Conservation (phyloP, 2,113 vertebrate genomes). For the Condylura cristata region DNA sequence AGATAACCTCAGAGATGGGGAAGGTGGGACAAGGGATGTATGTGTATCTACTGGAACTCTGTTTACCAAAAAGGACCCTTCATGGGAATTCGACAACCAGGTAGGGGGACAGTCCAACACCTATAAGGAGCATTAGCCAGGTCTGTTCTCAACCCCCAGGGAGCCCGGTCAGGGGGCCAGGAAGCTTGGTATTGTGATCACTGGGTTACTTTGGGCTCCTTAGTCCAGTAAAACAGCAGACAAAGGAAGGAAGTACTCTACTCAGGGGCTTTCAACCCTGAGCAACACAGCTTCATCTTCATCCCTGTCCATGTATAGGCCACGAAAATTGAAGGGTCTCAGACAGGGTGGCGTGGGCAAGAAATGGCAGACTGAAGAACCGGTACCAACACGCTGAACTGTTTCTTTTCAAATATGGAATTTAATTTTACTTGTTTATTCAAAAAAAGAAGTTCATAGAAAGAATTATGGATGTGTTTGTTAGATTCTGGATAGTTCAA, state of each 20-base stretch:
- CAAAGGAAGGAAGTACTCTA: neutral
- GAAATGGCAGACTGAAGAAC: neutral
- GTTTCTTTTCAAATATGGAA: neutral
- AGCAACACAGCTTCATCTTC: neutral
- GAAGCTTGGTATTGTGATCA: neutral
- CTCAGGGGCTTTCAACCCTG: rapidly evolving
- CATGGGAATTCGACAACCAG: neutral
- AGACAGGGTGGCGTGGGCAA: neutral
- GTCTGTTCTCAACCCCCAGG: neutral
- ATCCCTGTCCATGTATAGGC: neutral
- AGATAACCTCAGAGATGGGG: neutral
- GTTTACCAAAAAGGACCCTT: neutral
- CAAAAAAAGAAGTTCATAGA: neutral
- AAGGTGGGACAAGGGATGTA: rapidly evolving
- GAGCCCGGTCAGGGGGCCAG: neutral
- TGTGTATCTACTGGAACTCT: neutral
- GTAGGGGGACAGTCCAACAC: neutral
- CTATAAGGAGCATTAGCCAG: neutral
- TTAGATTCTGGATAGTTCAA: neutral
- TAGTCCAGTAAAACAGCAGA: neutral
- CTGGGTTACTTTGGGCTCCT: neutral
- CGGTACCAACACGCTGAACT: neutral
- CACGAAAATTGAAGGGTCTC: neutral
- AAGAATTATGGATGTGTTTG: slow-evolving; percentile 13
- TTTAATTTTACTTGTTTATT: neutral